These are phyloP conservation scores for Todus mexicanus DNA, from an alignment of 2,797 vertebrate genomes.

Conservation along the genomic window DNA sequence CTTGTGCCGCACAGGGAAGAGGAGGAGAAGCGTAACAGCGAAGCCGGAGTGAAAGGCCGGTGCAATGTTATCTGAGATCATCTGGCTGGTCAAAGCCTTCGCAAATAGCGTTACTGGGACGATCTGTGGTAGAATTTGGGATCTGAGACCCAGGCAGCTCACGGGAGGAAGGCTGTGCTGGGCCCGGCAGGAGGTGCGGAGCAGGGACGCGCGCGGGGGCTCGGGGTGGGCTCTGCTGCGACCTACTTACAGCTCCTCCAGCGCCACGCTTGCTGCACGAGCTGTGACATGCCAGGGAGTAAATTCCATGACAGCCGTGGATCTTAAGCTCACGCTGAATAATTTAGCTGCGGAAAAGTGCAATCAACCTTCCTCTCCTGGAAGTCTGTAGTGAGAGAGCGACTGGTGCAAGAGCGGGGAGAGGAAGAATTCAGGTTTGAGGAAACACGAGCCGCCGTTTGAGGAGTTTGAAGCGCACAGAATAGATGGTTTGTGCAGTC, in stretches of 20 bases:
- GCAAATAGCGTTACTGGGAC: not conserved
- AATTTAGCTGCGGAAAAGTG: not conserved
- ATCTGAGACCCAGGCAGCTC: not conserved
- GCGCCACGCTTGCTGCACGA: not conserved
- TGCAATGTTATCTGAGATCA: not conserved
- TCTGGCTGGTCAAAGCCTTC: not conserved
- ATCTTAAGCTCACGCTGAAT: not conserved
- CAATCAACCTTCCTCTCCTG: not conserved
- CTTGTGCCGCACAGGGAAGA: too few relatives aligned
- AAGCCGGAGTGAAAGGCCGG: not conserved
- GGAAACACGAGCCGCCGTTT: not conserved
- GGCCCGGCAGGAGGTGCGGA: not conserved
- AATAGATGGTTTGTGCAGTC: not conserved
- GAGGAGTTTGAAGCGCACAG: not conserved
- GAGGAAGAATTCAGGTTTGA: not conserved
- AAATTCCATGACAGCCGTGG: not conserved
- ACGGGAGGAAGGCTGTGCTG: not conserved
- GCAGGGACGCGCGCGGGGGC: not conserved
- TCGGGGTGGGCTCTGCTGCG: not conserved
- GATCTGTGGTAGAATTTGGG: not conserved
- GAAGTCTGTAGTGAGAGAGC: not conserved
- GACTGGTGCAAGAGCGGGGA: too few relatives aligned
- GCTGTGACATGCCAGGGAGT: not conserved
- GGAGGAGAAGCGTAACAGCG: rapidly evolving
- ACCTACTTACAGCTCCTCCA: not conserved